Conservation (phyloP, 53 echinoderm and acorn worm genomes). For the Luidia sarsii region DNA sequence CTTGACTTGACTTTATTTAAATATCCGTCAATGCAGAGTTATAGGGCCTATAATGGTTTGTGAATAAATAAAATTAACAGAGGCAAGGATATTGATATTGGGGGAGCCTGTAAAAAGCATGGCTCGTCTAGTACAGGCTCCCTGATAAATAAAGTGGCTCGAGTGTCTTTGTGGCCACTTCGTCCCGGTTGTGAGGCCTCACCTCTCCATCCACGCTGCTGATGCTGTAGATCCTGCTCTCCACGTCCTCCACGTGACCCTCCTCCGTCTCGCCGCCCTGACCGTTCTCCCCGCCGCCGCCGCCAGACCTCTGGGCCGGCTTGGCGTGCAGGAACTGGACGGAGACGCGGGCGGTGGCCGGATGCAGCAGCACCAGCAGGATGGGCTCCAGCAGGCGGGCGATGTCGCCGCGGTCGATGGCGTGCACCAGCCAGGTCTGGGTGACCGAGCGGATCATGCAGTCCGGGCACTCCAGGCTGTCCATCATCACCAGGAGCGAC, state of each 20-base stretch:
- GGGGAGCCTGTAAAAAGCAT: too few species aligned
- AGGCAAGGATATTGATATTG: too few species aligned
- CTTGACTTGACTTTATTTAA: too few species aligned
- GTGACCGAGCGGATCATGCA: conserved; percentile 91
- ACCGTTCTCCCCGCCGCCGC: too few species aligned
- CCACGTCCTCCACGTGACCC: conserved; percentile 63
- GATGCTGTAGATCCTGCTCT: conserved; percentile 91
- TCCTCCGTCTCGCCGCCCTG: conserved; percentile 34
- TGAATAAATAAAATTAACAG: not conserved
- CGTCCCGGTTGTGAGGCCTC: too few species aligned
- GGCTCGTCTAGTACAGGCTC: too few species aligned
- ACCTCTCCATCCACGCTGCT: conserved; percentile 89
- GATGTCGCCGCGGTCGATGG: conserved; percentile 95
- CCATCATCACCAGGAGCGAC: conserved; percentile 88
- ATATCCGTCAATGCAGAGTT: too few species aligned
- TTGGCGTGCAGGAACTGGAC: conserved; percentile 90
- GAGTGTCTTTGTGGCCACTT: too few species aligned
- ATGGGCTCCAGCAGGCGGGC: conserved; percentile 95
- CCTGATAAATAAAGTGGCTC: not conserved
- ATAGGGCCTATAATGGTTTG: too few species aligned
- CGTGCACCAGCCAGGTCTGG: conserved; percentile 89
- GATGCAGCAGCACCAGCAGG: conserved; percentile 90
- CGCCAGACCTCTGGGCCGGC: conserved; percentile 48
- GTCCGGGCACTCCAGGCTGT: conserved; percentile 89
- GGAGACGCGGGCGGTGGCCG: conserved; percentile 88